Base-by-base conservation (phyloP, 2,888 invertebrate species). In the Agriopis aurantiaria region DNA sequence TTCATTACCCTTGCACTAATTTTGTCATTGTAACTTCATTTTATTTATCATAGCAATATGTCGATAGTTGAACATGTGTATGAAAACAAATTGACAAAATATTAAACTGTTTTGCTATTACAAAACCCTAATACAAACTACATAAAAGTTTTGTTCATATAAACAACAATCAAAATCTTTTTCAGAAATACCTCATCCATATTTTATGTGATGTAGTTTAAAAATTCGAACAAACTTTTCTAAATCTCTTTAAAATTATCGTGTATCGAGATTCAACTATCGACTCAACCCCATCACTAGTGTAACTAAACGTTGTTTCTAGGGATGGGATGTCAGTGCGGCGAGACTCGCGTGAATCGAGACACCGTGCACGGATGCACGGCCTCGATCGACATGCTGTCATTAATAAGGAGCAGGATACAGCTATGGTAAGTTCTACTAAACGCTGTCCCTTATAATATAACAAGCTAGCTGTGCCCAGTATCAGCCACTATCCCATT, bases 321-420 rank as follows among this genome's bases (percentile, higher is more conserved):
- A 94, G 93, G 23, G 93, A 94, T 75, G 93, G 93, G 62, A 87
- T 90, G 91, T 88, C 91, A 23, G 78, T 83, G 71, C 88, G 92
- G 53, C 88, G 92, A 3, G 92, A 89, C 77, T 74, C 85, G 1
- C 90, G 91, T 65, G 91, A 90, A 81, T 73, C 85, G 23, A 83
- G 91, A 0, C 88, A 86, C 65, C 88, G 90, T 14, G 85, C 88
- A 77, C 88, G 90, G 0, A 80, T 89, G 74, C 90, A 85, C 81
- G 93, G 91, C 0, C 82, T 92, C 43, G 93, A 91, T 80, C 83
- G 91, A 11, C 86, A 91, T 81, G 90, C 91, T 10, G 88, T 92
- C 83, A 92, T 93, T 85, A 94, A 94, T 80, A 91, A 89, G 83
- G 94, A 94, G 74, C 91, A 90, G 75, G 93, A 93, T 75, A 87